Evolutionary conservation across 2,888 invertebrate species (phyloP).

Genomic region (Drosophila subsilvestris): DNA sequence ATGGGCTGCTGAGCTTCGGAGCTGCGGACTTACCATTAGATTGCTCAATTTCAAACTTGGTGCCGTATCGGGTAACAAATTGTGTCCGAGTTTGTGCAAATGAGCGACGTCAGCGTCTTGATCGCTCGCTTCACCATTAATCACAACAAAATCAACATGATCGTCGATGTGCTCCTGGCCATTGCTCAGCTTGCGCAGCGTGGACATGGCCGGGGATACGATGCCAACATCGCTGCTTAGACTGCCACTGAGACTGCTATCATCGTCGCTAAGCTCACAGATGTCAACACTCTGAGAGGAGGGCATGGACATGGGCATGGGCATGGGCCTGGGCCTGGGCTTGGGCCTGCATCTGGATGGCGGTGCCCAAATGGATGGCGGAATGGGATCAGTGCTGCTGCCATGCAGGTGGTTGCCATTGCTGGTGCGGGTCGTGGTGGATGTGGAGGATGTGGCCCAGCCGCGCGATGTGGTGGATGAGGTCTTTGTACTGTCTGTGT

Average conservation of each 20-base stretch:
- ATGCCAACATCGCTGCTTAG: constrained; percentile 59
- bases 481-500: constrained; percentile 85
- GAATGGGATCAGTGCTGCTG: background rate
- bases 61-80: constrained; percentile 82
- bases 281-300: constrained; percentile 68
- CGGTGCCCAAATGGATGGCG: background rate
- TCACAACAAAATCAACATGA: constrained; percentile 71
- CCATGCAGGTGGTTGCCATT: constrained; percentile 24
- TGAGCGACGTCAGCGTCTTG: constrained; percentile 50
- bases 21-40: constrained; percentile 83
- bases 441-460: constrained; percentile 74
- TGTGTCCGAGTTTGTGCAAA: constrained; percentile 67
- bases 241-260: constrained; percentile 51
- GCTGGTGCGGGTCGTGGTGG: constrained; percentile 53
- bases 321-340: constrained; percentile 20
- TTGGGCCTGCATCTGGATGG: constrained; percentile 10
- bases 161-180: constrained; percentile 70
- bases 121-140: constrained; percentile 65
- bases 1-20: constrained; percentile 42
- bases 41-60: constrained; percentile 84
- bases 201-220: constrained; percentile 45
- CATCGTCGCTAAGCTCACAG: constrained; percentile 70
- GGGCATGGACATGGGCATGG: constrained; percentile 18
- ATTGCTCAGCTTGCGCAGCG: constrained; percentile 31
- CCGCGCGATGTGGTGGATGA: constrained; percentile 82